Conservation (phyloP, 2,888 invertebrate genomes). For the Coelopa pilipes region DNA sequence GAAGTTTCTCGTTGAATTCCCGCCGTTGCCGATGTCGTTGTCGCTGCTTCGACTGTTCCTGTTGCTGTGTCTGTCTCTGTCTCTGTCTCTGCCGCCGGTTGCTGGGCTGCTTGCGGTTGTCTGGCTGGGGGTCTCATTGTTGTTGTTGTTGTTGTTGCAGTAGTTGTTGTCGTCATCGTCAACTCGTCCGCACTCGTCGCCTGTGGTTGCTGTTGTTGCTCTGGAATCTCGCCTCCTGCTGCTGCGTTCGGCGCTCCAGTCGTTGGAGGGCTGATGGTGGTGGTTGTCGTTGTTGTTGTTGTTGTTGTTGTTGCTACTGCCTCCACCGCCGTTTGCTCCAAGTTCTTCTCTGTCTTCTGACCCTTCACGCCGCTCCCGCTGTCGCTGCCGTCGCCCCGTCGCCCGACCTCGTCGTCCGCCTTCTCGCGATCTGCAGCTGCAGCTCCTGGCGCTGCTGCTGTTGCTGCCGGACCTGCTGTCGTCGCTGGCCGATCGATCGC, state of each 20-base stretch:
- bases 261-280: constrained; percentile 37
- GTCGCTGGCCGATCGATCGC: constrained; percentile 2
- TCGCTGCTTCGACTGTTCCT: constrained; percentile 23
- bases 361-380: neutral
- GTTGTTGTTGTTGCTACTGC: constrained; percentile 4
- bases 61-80: neutral
- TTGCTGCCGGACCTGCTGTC: constrained; percentile 40
- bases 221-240: constrained; percentile 29
- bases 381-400: neutral
- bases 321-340: no score
- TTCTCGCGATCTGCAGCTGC: neutral
- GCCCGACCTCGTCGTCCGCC: no score
- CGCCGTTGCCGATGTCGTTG: constrained; percentile 3
- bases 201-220: constrained; percentile 8
- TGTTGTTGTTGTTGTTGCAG: constrained; percentile 16
- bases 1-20: constrained; percentile 18
- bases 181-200: neutral
- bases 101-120: no score
- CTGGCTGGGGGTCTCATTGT: constrained; percentile 14
- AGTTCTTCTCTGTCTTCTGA: neutral
- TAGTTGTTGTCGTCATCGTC: constrained; percentile 28
- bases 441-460: constrained; percentile 18
- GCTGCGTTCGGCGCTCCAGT: constrained; percentile 39
- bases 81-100: neutral
- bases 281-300: constrained; percentile 38